Conservation (phyloP, 2,888 invertebrate genomes). For the Spodoptera exigua region DNA sequence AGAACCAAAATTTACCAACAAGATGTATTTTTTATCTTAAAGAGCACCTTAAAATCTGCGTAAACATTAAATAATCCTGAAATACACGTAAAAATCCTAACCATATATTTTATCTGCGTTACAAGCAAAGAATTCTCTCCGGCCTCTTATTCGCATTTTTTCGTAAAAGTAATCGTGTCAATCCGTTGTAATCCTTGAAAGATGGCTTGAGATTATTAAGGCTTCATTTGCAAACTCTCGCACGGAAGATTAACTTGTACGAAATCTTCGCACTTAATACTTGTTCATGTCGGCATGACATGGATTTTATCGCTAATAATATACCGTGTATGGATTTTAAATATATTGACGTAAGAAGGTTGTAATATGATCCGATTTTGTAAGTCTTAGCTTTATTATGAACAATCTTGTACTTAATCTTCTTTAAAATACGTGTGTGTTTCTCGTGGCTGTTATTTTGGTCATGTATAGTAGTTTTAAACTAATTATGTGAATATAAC, state of each 20-base stretch:
- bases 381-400: constrained; percentile 6
- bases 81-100: constrained; percentile 38
- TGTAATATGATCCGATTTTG: constrained; percentile 13
- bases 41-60: constrained; percentile 6
- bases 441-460: no score
- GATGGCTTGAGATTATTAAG: constrained; percentile 70
- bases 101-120: constrained; percentile 38
- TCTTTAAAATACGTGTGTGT: no score
- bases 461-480: no score
- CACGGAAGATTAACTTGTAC: constrained; percentile 68
- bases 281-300: constrained; percentile 48
- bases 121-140: constrained; percentile 50
- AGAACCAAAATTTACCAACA: not conserved
- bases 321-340: constrained; percentile 45
- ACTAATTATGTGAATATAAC: no score
- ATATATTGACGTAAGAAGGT: constrained; percentile 21
- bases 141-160: constrained; percentile 51
- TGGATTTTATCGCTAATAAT: constrained; percentile 47
- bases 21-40: not conserved
- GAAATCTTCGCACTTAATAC: constrained; percentile 60
- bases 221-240: constrained; percentile 72
- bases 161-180: constrained; percentile 64
- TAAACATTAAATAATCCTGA: constrained; percentile 25
- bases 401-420: no score
- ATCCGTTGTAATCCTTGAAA: constrained; percentile 70